Evolutionary conservation across 2,888 invertebrate genomes (phyloP).

Genomic region (Oscheius sp.): DNA sequence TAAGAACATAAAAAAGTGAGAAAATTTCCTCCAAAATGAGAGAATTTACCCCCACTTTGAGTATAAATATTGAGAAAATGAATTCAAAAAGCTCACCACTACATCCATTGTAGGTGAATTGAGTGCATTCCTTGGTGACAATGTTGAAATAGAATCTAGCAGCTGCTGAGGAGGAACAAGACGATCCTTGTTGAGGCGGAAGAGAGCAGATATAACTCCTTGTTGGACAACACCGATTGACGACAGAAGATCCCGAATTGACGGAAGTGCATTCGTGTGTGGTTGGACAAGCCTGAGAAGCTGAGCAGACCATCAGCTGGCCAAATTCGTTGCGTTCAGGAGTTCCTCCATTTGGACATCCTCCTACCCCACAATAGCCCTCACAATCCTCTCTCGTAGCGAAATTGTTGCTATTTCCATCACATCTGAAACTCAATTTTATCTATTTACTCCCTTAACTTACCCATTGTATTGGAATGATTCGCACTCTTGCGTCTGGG

Average conservation of each 20-base stretch:
- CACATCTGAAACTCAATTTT: too few species aligned
- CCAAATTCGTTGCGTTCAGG: conserved; percentile 68
- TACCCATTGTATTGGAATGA: conserved; percentile 67
- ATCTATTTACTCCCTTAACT: too few species aligned
- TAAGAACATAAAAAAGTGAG: too few species aligned
- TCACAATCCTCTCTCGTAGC: conserved; percentile 58
- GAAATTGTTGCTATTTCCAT: conserved; percentile 69
- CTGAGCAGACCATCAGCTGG: conserved; percentile 65
- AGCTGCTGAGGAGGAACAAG: conserved; percentile 66
- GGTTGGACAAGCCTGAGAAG: conserved; percentile 56
- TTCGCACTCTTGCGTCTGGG: conserved; percentile 65
- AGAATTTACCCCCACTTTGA: too few species aligned
- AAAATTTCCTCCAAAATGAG: too few species aligned
- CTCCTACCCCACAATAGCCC: conserved; percentile 24
- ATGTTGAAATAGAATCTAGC: conserved; percentile 60
- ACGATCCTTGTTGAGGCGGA: conserved; percentile 67
- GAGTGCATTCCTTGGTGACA: conserved; percentile 62
- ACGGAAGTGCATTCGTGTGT: conserved; percentile 69
- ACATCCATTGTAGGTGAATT: conserved; percentile 68
- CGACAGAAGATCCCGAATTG: conserved; percentile 60
- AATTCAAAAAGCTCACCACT: too few species aligned
- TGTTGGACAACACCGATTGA: conserved; percentile 60
- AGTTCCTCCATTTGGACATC: conserved; percentile 67
- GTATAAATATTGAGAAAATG: too few species aligned
- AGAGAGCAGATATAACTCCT: conserved; percentile 66